Base-by-base conservation (phyloP, 1,140 invertebrate genomes). In the Rhyacophila brunnea region DNA sequence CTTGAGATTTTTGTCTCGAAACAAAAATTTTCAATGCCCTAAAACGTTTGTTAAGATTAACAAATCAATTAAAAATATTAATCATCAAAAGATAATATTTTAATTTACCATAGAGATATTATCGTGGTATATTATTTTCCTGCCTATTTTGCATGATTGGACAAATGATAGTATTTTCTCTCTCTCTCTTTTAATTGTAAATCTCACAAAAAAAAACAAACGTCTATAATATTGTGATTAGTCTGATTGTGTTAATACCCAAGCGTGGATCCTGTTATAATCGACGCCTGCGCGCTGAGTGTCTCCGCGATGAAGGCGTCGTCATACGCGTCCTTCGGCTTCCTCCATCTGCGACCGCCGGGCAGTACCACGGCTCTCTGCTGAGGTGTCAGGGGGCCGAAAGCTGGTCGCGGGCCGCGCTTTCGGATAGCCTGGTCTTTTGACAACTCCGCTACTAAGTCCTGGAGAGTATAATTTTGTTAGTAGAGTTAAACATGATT, bases 221-320 rank as follows among this genome's bases (percentile, higher is more conserved):
- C 34, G 34, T 7, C n/a, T n/a, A n/a, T n/a, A n/a, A n/a, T n/a
- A n/a, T n/a, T n/a, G 14, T 13, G 14, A 44, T n/a, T 44, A 72
- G 6, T 6, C n/a, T 7, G n/a, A 35, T 35, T 35, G 14, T 49
- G n/a, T 2, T 2, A 10, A 34, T 81, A 91, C 90, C 89, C 89
- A 68, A 89, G 76, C 47, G 85, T 83, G 68, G 83, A 86, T 60
- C 89, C 90, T 42, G 85, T 81, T 48, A 92, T 86, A 11, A 91
- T 81, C 77, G 91, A 88, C 6, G 88, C 85, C 68, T 90, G 88
- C 11, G 84, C 83, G 50, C 84, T 83, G 52, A 92, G 73, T 2
- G 86, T 86, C 68, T 90, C 88, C 38, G 85, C 85, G 36, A 91
- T 89, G 73, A 87, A 84, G 60, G 89, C 85, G 55, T 92, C 90